phyloP scores from a whole-genome alignment of 2,797 vertebrate species.

The Astyanax mexicanus region DNA sequence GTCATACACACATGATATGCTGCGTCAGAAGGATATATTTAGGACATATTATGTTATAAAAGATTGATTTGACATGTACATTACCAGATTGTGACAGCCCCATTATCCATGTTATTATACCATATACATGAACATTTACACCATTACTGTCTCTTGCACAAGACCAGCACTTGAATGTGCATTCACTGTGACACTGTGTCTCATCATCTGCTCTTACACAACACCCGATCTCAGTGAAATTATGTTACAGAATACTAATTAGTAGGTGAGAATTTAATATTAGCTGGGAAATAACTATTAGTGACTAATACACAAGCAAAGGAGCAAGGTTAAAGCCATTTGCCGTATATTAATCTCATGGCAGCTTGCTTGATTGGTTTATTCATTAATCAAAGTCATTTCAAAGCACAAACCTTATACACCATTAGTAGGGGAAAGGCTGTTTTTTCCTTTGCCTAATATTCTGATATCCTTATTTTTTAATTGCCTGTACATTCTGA shows the following conservation, averaged over 20 bases:
- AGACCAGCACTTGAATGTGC: neutral
- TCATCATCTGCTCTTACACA: conserved; percentile 6
- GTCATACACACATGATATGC: neutral
- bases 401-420: conserved; percentile 6
- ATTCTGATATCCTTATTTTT: too few relatives aligned
- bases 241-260: neutral
- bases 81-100: conserved; percentile 8
- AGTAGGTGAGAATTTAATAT: conserved; percentile 4
- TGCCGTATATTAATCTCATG: conserved; percentile 29
- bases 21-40: conserved; percentile 7
- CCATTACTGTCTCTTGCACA: neutral
- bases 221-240: conserved; percentile 1
- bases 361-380: conserved; percentile 25
- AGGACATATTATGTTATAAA: neutral
- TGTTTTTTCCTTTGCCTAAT: neutral
- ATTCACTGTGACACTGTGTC: neutral
- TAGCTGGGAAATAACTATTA: conserved; percentile 12
- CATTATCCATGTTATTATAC: neutral
- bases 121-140: neutral
- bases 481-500: too few relatives aligned
- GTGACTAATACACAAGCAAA: conserved; percentile 8
- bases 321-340: conserved; percentile 7
- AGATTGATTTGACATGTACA: neutral
- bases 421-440: neutral
- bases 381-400: conserved; percentile 38